phyloP scores from a whole-genome alignment of 2,113 vertebrate species.

The Cichladusa arquata region DNA sequence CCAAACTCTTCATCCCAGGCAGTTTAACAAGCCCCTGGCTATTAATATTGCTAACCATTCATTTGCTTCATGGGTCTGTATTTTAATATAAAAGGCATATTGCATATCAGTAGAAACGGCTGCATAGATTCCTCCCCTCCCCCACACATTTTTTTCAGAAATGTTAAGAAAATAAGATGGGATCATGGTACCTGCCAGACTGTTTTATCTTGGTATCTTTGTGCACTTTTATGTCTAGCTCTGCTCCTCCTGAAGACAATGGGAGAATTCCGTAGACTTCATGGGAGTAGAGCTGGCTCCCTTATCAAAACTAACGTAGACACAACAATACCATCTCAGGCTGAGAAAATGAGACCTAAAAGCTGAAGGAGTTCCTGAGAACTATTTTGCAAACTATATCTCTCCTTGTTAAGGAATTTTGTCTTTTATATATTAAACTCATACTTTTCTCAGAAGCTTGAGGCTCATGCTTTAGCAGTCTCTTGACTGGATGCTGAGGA shows the following conservation, averaged over 20 bases:
- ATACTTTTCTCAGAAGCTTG: conserved; percentile 10
- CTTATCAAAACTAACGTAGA: background rate
- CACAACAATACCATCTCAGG: background rate
- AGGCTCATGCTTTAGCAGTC: conserved; percentile 4
- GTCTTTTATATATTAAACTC: conserved; percentile 14
- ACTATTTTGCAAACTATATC: conserved; percentile 12
- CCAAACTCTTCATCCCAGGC: background rate
- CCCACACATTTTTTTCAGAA: background rate
- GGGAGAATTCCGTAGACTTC: background rate
- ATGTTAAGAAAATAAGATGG: background rate
- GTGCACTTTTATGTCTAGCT: background rate
- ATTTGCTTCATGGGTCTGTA: background rate
- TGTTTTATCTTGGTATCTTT: background rate
- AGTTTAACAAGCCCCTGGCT: background rate
- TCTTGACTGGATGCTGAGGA: conserved; percentile 19
- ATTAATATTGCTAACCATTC: background rate
- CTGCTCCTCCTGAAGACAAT: background rate
- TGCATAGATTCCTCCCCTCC: background rate
- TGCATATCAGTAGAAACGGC: background rate
- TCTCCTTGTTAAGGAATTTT: conserved; percentile 46
- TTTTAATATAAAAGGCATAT: background rate
- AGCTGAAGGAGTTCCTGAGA: background rate
- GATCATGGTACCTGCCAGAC: background rate
- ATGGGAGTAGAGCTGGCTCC: background rate
- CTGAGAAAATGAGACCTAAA: conserved; percentile 17